Evolutionary conservation across 2,888 invertebrate genomes (phyloP), one percentile per base, ranked within the genome.

Genomic region (Aspidapion aeneum): DNA sequence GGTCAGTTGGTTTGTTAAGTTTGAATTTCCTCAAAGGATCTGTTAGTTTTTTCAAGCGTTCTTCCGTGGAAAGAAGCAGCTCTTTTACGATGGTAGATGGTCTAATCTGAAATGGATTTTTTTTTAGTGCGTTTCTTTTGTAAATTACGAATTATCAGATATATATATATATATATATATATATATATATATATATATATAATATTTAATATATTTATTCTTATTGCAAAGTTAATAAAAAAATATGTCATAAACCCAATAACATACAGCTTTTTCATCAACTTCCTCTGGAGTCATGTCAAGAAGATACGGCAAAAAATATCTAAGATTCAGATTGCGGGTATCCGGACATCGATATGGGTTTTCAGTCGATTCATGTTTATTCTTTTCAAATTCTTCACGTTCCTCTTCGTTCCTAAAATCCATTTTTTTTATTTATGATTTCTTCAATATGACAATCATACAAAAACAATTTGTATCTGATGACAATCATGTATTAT

Each of bases 81-180:
- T 79, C 79, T 18, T 68, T 62, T 51, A 73, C 69, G 60, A 74
- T 75, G 57, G 67, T 67, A 9, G 80, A 79, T 1, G 80, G 79
- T 2, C 70, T 67, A 54, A 79, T 71, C 79, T 79, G 62, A 1
- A 64, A 65, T 48, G n/a, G n/a, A n/a, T n/a, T n/a, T n/a, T n/a
- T n/a, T n/a, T n/a, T n/a, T n/a, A n/a, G n/a, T n/a, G n/a, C n/a
- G n/a, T n/a, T n/a, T n/a, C n/a, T n/a, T n/a, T n/a, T n/a, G n/a
- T n/a, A n/a, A n/a, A n/a, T 35, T 35, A 3, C 12, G 35, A 35
- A 12, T 3, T 35, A 35, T n/a, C 35, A 35, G 35, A 35, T 7
- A 35, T 35, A 12, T 3, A 12, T 35, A 12, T 12, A 35, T 35
- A 7, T 35, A 35, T 57, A 9, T 2, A n/a, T 17, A 16, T 55